These are phyloP conservation scores for Gorsachius magnificus DNA, from an alignment of 2,797 vertebrate genomes.

Conservation along the genomic window DNA sequence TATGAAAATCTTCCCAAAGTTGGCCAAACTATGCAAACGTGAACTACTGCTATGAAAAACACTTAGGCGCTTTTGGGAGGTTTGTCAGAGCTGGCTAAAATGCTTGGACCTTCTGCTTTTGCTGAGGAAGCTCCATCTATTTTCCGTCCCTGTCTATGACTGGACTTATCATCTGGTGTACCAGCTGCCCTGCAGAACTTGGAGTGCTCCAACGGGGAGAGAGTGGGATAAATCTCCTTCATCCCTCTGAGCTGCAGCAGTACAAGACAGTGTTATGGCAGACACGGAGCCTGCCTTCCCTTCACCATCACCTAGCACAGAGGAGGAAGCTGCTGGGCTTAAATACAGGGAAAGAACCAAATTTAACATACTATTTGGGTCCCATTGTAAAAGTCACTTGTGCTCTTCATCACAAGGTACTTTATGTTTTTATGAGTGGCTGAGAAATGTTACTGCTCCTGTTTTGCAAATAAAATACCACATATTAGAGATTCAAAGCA, in stretches of 20 bases:
- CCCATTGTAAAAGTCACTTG: neutral
- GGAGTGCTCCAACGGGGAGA: neutral
- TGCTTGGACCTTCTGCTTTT: neutral
- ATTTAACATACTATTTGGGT: neutral
- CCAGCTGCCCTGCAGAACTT: neutral
- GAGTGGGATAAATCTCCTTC: neutral
- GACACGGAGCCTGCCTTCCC: neutral
- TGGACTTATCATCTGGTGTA: accelerated
- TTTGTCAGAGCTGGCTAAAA: neutral
- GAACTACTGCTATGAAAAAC: neutral
- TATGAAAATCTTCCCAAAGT: neutral
- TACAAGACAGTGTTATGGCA: neutral
- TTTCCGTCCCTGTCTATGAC: neutral
- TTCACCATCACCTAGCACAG: neutral
- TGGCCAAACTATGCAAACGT: neutral
- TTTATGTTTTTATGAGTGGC: neutral
- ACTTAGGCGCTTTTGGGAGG: accelerated
- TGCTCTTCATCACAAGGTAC: neutral
- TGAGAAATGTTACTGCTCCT: neutral
- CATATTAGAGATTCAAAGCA: neutral
- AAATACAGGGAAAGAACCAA: neutral
- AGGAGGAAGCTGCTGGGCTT: neutral
- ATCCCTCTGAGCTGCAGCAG: neutral
- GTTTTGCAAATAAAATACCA: neutral
- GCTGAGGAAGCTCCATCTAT: neutral